Conservation (phyloP, 2,888 invertebrate species). For the Gastrophysa polygoni region DNA sequence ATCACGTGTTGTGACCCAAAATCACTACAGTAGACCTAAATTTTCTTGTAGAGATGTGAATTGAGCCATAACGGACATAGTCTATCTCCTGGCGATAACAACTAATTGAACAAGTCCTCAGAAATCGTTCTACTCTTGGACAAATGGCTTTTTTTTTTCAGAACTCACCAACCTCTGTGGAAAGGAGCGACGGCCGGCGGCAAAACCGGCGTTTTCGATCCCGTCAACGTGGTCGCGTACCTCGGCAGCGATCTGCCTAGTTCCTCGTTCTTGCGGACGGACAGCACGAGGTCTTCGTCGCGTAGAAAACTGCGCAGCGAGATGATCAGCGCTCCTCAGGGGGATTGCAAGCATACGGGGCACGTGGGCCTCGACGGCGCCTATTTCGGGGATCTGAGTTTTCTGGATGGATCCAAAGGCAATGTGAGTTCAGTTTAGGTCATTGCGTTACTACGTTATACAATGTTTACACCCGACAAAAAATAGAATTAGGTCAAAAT, state of each 20-base stretch:
- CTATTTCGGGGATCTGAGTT: slow-evolving; percentile 92
- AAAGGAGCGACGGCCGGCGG: slow-evolving; percentile 89
- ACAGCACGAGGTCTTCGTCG: slow-evolving; percentile 67
- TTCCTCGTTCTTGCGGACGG: slow-evolving; percentile 60
- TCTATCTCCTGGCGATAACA: too few relatives aligned
- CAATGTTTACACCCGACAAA: too few relatives aligned
- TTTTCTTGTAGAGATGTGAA: too few relatives aligned
- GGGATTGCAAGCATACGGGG: slow-evolving; percentile 92
- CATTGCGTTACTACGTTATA: too few relatives aligned
- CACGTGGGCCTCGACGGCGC: slow-evolving; percentile 98
- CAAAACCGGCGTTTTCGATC: slow-evolving; percentile 92
- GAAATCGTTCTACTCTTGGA: not conserved
- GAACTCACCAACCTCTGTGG: slow-evolving; percentile 77
- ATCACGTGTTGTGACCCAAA: too few relatives aligned
- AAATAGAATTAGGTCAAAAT: too few relatives aligned
- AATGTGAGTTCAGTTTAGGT: slow-evolving; percentile 46
- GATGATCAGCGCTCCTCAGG: slow-evolving; percentile 97
- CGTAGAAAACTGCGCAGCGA: slow-evolving; percentile 77
- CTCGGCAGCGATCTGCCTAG: slow-evolving; percentile 77
- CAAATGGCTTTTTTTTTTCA: slow-evolving; percentile 43
- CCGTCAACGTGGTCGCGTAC: slow-evolving; percentile 86
- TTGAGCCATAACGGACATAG: too few relatives aligned
- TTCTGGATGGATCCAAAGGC: slow-evolving; percentile 66
- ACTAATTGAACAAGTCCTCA: not conserved
- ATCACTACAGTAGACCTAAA: too few relatives aligned